These are phyloP conservation scores for Epizoanthus fatuus DNA, from an alignment of 92 coral and sea anemone genomes.

Conservation along the genomic window DNA sequence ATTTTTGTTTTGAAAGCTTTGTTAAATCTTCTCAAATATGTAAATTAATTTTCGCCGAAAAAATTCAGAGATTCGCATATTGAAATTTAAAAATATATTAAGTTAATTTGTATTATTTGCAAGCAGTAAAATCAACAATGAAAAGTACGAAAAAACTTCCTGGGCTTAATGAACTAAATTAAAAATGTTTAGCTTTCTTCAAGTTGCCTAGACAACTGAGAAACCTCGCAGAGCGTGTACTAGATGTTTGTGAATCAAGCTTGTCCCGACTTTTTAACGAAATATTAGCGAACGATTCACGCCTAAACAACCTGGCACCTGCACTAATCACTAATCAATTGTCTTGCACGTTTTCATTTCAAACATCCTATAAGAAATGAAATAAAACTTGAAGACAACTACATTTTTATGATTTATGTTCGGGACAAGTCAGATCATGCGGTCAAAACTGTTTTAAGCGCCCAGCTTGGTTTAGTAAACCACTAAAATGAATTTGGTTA, in stretches of 20 bases:
- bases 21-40: not conserved
- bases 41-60: not conserved
- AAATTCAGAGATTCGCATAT: not conserved
- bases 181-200: slow-evolving; percentile 8
- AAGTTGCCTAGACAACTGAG: slow-evolving; percentile 20
- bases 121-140: not conserved
- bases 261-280: not conserved
- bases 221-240: too few relatives aligned
- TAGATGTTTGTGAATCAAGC: not conserved
- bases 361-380: too few relatives aligned
- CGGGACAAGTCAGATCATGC: too few relatives aligned
- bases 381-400: too few relatives aligned
- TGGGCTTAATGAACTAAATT: slow-evolving; percentile 25
- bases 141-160: not conserved
- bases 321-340: too few relatives aligned
- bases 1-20: not conserved
- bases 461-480: too few relatives aligned
- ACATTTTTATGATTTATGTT: too few relatives aligned
- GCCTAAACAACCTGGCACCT: too few relatives aligned
- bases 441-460: too few relatives aligned
- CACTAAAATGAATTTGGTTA: too few relatives aligned
- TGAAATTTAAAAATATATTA: not conserved
- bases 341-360: too few relatives aligned
- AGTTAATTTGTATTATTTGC: not conserved
- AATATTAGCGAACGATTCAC: too few relatives aligned